A percentile compares a stretch with the other conserved stretches of the same genome.
phyloP scores from a whole-genome alignment of 2,797 vertebrate species.

The Manis crassicaudata region DNA sequence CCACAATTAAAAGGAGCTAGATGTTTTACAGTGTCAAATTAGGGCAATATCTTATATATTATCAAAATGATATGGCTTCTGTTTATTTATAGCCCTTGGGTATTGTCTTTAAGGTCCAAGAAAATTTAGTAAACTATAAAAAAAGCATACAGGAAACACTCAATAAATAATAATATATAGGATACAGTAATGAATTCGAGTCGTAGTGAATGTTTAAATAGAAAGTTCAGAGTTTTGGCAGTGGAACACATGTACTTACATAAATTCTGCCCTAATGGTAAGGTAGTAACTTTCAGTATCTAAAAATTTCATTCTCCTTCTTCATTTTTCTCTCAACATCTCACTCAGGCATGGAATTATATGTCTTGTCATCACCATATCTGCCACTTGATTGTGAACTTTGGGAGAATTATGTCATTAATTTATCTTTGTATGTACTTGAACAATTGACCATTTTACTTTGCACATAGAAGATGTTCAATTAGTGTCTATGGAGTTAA shows the following conservation, averaged over 20 bases:
- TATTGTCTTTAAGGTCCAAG: conserved; percentile 55
- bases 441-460: background rate
- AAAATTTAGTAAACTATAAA: conserved; percentile 47
- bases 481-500: background rate
- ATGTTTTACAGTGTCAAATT: background rate
- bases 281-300: background rate
- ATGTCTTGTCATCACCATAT: background rate
- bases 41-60: background rate
- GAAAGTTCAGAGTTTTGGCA: background rate
- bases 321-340: background rate
- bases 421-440: background rate
- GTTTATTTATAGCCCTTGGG: background rate
- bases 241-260: background rate
- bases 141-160: background rate
- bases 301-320: background rate
- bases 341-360: background rate
- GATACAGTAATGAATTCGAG: background rate
- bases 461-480: background rate
- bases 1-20: conserved; percentile 37
- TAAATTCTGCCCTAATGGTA: background rate
- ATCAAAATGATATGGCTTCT: background rate
- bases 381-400: background rate
- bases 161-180: background rate
- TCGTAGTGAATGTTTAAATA: background rate
- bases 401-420: background rate